phyloP scores from a whole-genome alignment of 2,888 invertebrate genomes.

The Marronus borbonicus region DNA sequence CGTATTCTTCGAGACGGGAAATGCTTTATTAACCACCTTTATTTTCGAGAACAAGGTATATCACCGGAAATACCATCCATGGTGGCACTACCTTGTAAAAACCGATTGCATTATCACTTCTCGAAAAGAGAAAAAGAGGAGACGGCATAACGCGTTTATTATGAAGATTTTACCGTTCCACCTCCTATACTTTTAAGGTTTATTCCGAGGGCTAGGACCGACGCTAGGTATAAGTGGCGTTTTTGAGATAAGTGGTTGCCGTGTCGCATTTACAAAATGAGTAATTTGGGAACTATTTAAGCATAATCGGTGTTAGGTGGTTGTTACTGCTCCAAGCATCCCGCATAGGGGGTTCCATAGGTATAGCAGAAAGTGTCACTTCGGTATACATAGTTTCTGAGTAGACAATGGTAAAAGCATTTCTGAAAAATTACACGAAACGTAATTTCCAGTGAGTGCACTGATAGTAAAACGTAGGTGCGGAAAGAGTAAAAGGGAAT shows the following conservation, averaged over 20 bases:
- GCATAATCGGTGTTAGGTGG: conserved; percentile 29
- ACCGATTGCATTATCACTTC: conserved; percentile 43
- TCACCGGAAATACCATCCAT: conserved; percentile 32
- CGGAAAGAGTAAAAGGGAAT: no score
- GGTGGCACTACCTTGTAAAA: conserved; percentile 33
- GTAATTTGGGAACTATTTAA: conserved; percentile 27
- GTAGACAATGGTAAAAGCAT: not conserved
- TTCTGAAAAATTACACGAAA: conserved; percentile 10
- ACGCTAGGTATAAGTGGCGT: conserved; percentile 18
- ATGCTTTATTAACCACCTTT: conserved; percentile 18
- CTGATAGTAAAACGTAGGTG: no score
- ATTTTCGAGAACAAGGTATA: conserved; percentile 11
- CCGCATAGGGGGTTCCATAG: not conserved
- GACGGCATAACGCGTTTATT: not conserved
- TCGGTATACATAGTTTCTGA: not conserved
- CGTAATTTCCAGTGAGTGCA: no score
- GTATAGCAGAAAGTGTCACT: conserved; percentile 2
- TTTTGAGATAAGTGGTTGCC: conserved; percentile 34
- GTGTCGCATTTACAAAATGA: conserved; percentile 28
- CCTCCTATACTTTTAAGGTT: not conserved
- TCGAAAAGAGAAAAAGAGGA: conserved; percentile 10
- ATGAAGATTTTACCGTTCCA: conserved; percentile 1
- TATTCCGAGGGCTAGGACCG: not conserved
- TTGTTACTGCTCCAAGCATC: conserved; percentile 18
- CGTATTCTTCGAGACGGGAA: conserved; percentile 21